phyloP scores from a whole-genome alignment of 2,113 vertebrate genomes.

The Brachionichthys hirsutus region DNA sequence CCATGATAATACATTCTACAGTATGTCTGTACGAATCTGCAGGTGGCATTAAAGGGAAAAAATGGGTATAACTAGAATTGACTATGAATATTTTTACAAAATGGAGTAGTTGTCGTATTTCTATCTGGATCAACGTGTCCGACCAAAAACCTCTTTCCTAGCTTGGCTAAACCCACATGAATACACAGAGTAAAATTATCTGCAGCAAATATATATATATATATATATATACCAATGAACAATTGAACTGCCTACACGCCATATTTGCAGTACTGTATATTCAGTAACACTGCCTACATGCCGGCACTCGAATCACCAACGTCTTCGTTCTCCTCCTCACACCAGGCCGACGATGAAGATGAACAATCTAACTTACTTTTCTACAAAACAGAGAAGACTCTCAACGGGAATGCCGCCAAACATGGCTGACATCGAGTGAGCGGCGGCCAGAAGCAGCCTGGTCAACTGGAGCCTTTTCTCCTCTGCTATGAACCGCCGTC shows the following conservation, averaged over 20 bases:
- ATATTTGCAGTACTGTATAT: slow-evolving; percentile 26
- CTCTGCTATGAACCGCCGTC: background rate
- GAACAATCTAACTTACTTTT: slow-evolving; percentile 29
- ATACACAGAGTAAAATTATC: background rate
- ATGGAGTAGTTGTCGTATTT: background rate
- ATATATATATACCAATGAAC: background rate
- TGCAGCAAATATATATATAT: slow-evolving; percentile 8
- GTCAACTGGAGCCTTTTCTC: slow-evolving; percentile 32
- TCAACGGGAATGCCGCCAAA: slow-evolving; percentile 19
- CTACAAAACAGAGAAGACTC: slow-evolving; percentile 4
- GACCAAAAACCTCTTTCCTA: background rate
- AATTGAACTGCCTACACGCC: slow-evolving; percentile 14
- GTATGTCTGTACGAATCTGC: too few species aligned
- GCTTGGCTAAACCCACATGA: too few species aligned
- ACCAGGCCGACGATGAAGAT: slow-evolving; percentile 16
- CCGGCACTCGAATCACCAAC: background rate
- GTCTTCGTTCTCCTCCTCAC: slow-evolving; percentile 24
- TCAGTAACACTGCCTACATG: slow-evolving; percentile 37
- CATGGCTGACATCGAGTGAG: slow-evolving; percentile 11
- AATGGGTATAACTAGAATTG: too few species aligned
- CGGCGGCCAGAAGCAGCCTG: slow-evolving; percentile 23
- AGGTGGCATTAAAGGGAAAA: too few species aligned
- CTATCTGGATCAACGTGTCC: background rate
- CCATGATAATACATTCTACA: too few species aligned
- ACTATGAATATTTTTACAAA: background rate